A percentile compares a stretch with the other conserved stretches of the same genome.
phyloP scores from a whole-genome alignment of 2,888 invertebrate species.

The Protodeltote pygarga region DNA sequence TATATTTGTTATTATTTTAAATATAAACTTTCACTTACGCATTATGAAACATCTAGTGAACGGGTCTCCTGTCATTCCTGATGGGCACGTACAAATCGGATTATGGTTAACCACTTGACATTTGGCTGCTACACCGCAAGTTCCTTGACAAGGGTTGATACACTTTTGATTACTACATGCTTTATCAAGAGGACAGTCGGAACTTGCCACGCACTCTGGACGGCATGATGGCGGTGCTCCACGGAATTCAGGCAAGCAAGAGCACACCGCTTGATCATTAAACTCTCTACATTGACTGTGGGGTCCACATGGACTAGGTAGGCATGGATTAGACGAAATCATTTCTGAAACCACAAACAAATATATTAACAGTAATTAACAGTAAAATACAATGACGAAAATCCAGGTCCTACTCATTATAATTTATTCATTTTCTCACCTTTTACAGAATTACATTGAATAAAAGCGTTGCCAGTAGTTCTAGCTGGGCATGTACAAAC shows the following conservation, averaged over 20 bases:
- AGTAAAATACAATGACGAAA: not conserved
- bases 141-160: constrained; percentile 91
- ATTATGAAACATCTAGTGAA: constrained; percentile 87
- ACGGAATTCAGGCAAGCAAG: constrained; percentile 88
- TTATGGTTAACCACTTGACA: constrained; percentile 93
- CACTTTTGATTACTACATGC: constrained; percentile 92
- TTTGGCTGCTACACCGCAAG: constrained; percentile 91
- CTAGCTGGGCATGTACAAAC: constrained; percentile 91
- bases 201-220: constrained; percentile 91
- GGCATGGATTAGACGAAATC: constrained; percentile 85
- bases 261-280: constrained; percentile 89
- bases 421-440: constrained; percentile 64
- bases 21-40: constrained; percentile 71
- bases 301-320: constrained; percentile 88
- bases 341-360: constrained; percentile 55
- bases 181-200: constrained; percentile 90
- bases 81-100: constrained; percentile 90
- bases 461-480: constrained; percentile 91
- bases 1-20: not conserved
- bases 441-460: constrained; percentile 87
- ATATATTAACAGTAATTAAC: not conserved
- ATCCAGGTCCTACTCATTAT: too few relatives aligned
- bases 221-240: constrained; percentile 90
- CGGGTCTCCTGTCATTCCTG: constrained; percentile 89
- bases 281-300: constrained; percentile 88